phyloP scores from a whole-genome alignment of 1,140 invertebrate genomes.

The Trichonephila clavipes region DNA sequence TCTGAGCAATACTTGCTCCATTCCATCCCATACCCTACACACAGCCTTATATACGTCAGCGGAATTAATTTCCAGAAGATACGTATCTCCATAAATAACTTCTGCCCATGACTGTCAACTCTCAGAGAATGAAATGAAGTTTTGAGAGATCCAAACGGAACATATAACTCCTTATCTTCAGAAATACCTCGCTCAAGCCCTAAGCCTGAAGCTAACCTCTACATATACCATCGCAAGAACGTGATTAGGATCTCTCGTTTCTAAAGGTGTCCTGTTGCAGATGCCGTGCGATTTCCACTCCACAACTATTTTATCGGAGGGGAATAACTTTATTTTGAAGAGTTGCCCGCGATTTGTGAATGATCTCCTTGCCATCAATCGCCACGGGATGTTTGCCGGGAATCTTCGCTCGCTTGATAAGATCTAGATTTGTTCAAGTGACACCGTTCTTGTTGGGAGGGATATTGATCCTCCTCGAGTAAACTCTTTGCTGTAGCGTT shows the following conservation, averaged over 20 bases:
- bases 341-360: conserved; percentile 35
- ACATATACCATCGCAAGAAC: conserved; percentile 11
- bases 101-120: neutral
- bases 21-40: no score
- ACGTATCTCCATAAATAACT: conserved; percentile 52
- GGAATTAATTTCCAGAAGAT: conserved; percentile 46
- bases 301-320: conserved; percentile 28
- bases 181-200: conserved; percentile 6
- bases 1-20: neutral
- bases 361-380: conserved; percentile 34
- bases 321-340: conserved; percentile 51
- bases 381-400: conserved; percentile 36
- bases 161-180: conserved; percentile 36
- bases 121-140: conserved; percentile 4
- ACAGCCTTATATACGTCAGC: neutral
- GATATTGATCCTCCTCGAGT: conserved; percentile 28
- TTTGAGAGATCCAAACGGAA: conserved; percentile 39
- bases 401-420: conserved; percentile 24
- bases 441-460: neutral
- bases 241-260: conserved; percentile 2
- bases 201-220: neutral
- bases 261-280: conserved; percentile 3
- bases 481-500: conserved; percentile 3
- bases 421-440: conserved; percentile 47
- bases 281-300: neutral